A percentile compares a stretch with the other conserved stretches of the same genome.
phyloP scores from a whole-genome alignment of 2,888 invertebrate genomes.

The Meliscaeva auricollis region DNA sequence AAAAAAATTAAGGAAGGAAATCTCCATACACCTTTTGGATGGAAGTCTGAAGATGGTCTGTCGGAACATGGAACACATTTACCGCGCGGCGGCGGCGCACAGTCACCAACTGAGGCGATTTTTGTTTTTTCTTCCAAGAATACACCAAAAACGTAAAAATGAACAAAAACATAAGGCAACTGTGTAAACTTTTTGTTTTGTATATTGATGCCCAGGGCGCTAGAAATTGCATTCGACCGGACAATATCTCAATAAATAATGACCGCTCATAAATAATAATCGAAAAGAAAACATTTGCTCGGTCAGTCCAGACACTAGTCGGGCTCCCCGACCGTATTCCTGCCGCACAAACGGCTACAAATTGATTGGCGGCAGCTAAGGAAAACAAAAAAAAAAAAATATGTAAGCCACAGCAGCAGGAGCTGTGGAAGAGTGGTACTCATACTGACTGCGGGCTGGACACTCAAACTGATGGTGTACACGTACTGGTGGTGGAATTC shows the following conservation, averaged over 20 bases:
- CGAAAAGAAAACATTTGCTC: constrained; percentile 79
- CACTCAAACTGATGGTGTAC: constrained; percentile 2
- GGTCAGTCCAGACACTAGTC: constrained; percentile 48
- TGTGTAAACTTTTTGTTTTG: constrained; percentile 73
- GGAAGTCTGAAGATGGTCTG: constrained; percentile 56
- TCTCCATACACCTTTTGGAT: constrained; percentile 60
- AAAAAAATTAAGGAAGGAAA: constrained; percentile 38
- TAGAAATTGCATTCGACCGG: constrained; percentile 80
- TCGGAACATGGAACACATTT: constrained; percentile 48
- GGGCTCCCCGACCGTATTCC: constrained; percentile 12
- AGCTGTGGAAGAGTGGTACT: constrained; percentile 42
- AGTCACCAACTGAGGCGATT: constrained; percentile 46
- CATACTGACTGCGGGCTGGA: constrained; percentile 1
- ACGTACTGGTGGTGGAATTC: background rate
- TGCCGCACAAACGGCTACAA: constrained; percentile 65
- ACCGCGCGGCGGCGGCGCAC: too few species aligned
- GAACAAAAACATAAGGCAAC: constrained; percentile 39
- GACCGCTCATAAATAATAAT: constrained; percentile 82
- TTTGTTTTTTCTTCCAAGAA: constrained; percentile 50
- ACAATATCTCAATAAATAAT: constrained; percentile 82
- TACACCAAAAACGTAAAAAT: constrained; percentile 25
- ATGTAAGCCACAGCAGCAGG: constrained; percentile 66
- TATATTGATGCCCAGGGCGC: constrained; percentile 80
- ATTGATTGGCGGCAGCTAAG: constrained; percentile 72
- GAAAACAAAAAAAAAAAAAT: constrained; percentile 30